Conservation (phyloP, 2,888 invertebrate species). For the Agrochola lota region DNA sequence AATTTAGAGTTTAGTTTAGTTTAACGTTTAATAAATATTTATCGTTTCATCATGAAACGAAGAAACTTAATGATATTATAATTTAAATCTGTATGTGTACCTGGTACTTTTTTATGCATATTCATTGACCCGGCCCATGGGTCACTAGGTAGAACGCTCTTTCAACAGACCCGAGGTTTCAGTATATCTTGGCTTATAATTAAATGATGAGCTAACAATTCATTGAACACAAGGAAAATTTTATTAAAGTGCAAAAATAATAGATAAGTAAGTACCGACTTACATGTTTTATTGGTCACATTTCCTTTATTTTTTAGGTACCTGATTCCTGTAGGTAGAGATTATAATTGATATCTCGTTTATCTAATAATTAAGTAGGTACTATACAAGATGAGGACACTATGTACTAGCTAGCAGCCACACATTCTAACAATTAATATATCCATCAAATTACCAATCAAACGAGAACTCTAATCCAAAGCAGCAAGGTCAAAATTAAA, state of each 20-base stretch:
- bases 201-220: too few relatives aligned
- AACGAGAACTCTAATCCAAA: slow-evolving; percentile 22
- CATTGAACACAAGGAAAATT: not conserved
- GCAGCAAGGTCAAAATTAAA: slow-evolving; percentile 48
- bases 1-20: too few relatives aligned
- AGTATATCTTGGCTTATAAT: not conserved
- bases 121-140: not conserved
- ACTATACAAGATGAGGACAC: not conserved
- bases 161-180: not conserved
- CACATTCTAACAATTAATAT: slow-evolving; percentile 8
- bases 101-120: not conserved
- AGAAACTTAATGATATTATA: not conserved
- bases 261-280: too few relatives aligned
- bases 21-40: too few relatives aligned
- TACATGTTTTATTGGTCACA: not conserved
- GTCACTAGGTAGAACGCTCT: not conserved
- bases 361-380: too few relatives aligned
- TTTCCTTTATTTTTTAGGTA: not conserved
- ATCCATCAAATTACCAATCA: not conserved
- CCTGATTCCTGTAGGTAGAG: not conserved
- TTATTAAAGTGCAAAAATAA: not conserved
- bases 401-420: not conserved
- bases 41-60: not conserved
- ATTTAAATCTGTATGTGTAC: not conserved
- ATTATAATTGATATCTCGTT: too few relatives aligned